Percentiles rank a stretch among this genome's conserved stretches.
phyloP scores from a whole-genome alignment of 2,113 vertebrate genomes.

The Cariama cristata region DNA sequence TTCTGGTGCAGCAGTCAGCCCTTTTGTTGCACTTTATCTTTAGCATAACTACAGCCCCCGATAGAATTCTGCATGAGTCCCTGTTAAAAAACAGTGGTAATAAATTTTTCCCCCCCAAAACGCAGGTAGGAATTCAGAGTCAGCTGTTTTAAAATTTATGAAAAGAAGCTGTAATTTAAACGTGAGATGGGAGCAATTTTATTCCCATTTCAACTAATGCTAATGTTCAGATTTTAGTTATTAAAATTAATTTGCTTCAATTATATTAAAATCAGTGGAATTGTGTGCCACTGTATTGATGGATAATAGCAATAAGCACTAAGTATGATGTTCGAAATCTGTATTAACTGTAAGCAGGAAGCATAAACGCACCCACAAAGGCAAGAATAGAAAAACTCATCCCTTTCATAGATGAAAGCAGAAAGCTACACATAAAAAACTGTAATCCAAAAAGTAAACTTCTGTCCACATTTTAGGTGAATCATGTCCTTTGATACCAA shows the following conservation, averaged over 20 bases:
- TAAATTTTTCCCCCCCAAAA: slow-evolving; percentile 23
- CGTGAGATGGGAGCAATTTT: slow-evolving; percentile 68
- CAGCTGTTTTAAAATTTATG: slow-evolving; percentile 77
- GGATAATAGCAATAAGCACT: slow-evolving; percentile 68
- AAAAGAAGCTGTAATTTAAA: slow-evolving; percentile 69
- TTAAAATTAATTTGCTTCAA: slow-evolving; percentile 80
- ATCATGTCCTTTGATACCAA: not conserved
- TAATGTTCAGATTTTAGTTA: slow-evolving; percentile 75
- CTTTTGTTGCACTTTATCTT: slow-evolving; percentile 30
- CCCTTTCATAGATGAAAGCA: not conserved
- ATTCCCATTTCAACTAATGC: slow-evolving; percentile 73
- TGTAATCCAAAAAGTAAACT: not conserved
- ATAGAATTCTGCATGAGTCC: slow-evolving; percentile 43
- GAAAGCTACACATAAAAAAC: not conserved
- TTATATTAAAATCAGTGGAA: slow-evolving; percentile 71
- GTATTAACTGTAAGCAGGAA: slow-evolving; percentile 21
- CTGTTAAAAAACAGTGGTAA: slow-evolving; percentile 63
- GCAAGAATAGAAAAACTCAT: not conserved
- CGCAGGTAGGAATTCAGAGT: slow-evolving; percentile 64
- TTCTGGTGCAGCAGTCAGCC: not conserved
- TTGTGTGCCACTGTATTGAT: slow-evolving; percentile 62
- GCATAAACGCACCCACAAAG: not conserved
- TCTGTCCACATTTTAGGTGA: not conserved
- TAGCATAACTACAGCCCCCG: slow-evolving; percentile 1
- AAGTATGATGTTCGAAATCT: slow-evolving; percentile 46